A percentile compares a stretch with the other conserved stretches of the same genome.
Conservation (phyloP, 2,888 invertebrate genomes). For the Ennomos quercinarius region DNA sequence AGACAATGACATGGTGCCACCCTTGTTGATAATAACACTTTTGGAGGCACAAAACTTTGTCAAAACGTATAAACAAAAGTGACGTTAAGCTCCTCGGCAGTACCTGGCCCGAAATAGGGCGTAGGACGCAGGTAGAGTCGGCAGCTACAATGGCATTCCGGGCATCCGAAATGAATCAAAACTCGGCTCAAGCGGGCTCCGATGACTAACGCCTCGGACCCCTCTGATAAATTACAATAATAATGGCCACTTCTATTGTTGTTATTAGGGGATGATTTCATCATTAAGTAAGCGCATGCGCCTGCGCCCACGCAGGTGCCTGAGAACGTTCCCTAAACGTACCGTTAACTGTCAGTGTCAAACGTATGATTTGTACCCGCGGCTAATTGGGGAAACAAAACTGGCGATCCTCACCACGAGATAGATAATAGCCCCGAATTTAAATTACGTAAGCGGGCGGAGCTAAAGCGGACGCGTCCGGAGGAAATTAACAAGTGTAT, state of each 20-base stretch:
- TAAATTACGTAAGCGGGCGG: slow-evolving; percentile 10
- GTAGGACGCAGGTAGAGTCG: slow-evolving; percentile 68
- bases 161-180: slow-evolving; percentile 82
- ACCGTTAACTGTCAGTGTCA: slow-evolving; percentile 67
- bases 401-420: slow-evolving; percentile 14
- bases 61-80: slow-evolving; percentile 76
- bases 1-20: slow-evolving; percentile 58
- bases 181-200: slow-evolving; percentile 62
- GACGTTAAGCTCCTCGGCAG: slow-evolving; percentile 28
- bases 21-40: slow-evolving; percentile 74
- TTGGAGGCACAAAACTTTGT: slow-evolving; percentile 69
- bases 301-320: slow-evolving; percentile 57
- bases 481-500: slow-evolving; percentile 62
- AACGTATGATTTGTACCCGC: slow-evolving; percentile 53
- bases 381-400: slow-evolving; percentile 30
- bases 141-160: slow-evolving; percentile 81
- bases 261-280: slow-evolving; percentile 79
- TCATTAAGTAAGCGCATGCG: slow-evolving; percentile 67
- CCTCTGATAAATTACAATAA: slow-evolving; percentile 76
- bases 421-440: slow-evolving; percentile 8
- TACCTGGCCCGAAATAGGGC: slow-evolving; percentile 46
- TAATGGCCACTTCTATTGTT: slow-evolving; percentile 72
- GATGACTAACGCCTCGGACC: slow-evolving; percentile 65
- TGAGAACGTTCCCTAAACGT: slow-evolving; percentile 35
- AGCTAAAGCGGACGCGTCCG: slow-evolving; percentile 21